These are phyloP conservation scores for Scatophagus argus DNA, from an alignment of 2,113 vertebrate species.

Conservation along the genomic window DNA sequence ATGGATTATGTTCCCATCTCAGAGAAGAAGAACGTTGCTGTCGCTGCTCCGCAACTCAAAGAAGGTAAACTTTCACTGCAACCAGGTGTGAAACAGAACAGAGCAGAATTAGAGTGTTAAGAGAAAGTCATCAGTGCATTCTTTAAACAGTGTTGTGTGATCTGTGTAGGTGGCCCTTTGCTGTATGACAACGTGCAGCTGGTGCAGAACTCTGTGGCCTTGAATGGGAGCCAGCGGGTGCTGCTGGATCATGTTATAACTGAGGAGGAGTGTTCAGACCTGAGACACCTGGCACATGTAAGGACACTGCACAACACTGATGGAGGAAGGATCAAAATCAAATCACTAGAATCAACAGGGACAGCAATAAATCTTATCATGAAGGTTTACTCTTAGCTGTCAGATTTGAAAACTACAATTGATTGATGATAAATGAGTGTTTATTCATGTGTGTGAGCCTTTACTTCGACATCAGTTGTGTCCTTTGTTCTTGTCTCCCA, in stretches of 20 bases:
- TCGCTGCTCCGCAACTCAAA: conserved; percentile 78
- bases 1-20: conserved; percentile 86
- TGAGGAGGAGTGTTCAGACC: conserved; percentile 89
- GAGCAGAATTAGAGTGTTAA: background rate
- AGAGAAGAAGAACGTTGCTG: conserved; percentile 82
- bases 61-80: conserved; percentile 85
- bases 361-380: background rate
- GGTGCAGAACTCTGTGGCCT: conserved; percentile 89
- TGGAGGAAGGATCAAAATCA: background rate
- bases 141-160: conserved; percentile 15
- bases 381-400: background rate
- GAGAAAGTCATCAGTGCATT: background rate
- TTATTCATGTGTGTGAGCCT: background rate
- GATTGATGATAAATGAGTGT: background rate
- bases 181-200: conserved; percentile 88
- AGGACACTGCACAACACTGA: conserved; percentile 57
- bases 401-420: background rate
- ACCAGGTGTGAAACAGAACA: accelerated
- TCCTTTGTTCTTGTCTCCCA: conserved; percentile 59
- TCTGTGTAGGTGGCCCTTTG: conserved; percentile 88
- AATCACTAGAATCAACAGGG: background rate
- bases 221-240: conserved; percentile 94
- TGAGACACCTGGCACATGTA: conserved; percentile 90
- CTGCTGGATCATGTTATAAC: conserved; percentile 93
- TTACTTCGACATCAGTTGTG: background rate